Base-by-base conservation (phyloP, 2,113 vertebrate genomes). In the Sander lucioperca region DNA sequence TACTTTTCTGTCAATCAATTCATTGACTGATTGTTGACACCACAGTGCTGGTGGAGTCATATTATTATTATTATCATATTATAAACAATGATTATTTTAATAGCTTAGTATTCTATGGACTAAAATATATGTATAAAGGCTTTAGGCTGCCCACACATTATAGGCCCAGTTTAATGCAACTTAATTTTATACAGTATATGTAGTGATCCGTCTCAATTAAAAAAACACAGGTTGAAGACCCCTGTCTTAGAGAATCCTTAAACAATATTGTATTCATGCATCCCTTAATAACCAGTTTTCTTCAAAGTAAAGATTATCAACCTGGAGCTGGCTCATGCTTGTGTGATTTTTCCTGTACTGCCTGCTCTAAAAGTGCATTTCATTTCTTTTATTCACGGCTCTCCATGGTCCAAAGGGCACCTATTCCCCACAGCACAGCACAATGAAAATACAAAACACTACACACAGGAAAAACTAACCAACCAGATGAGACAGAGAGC, bases 401-500 rank as follows among this genome's bases (percentile, higher is more conserved):
- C 63, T 80, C 62, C 50, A 1, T 77, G 63, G 47, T 74, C 79
- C 71, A 83, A 61, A 82, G 36, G 57, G 59, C 71, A 77, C 58
- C n/a, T 33, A 68, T 76, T 86, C 69, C 76, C 69, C 25, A 76
- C 30, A 68, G 85, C 54, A 72, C 25, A 53, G 25, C 54, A 73
- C 45, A 74, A 15, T 69, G 53, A 72, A 80, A 85, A 68, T 45
- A 57, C 39, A 80, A 76, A 75, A 63, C 39, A 63, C 48, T 48
- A 59, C 56, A 65, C 51, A 62, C 30, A 74, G 68, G 68, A 69
- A 27, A 84, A 80, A 51, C 63, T 63, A 88, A 82, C 78, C 77
- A 87, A 70, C 70, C 80, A 89, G 83, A 75, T 82, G 62, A 82
- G 77, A 74, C 48, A 56, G 27, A 63, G 51, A 84, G 73, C 65